Evolutionary conservation across 2,113 vertebrate genomes (phyloP).

Genomic region (Anarrhichthys ocellatus): DNA sequence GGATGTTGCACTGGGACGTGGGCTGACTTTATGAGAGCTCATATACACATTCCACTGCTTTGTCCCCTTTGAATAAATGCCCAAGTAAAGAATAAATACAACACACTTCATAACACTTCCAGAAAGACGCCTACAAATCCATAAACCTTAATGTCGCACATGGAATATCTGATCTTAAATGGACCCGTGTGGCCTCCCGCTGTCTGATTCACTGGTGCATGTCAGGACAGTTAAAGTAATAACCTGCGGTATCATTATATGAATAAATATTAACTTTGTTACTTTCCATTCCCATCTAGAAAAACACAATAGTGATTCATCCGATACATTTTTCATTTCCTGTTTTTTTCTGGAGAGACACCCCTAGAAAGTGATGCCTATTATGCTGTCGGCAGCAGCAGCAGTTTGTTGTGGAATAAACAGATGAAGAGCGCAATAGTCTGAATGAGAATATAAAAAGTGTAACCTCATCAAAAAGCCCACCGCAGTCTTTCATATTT

Average conservation of each 20-base stretch:
- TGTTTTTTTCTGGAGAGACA: constrained; percentile 36
- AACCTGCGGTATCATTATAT: constrained; percentile 25
- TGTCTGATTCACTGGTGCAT: background rate
- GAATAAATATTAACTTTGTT: constrained; percentile 50
- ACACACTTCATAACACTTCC: constrained; percentile 40
- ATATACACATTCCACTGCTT: constrained; percentile 65
- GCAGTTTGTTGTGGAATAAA: constrained; percentile 50
- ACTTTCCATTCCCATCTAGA: constrained; percentile 35
- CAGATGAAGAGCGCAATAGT: constrained; percentile 38
- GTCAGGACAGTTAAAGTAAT: constrained; percentile 48
- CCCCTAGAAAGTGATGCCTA: constrained; percentile 31
- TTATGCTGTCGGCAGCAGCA: constrained; percentile 25
- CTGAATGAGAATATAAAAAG: constrained; percentile 35
- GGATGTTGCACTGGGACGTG: constrained; percentile 76
- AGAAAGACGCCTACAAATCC: constrained; percentile 46
- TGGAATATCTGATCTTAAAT: constrained; percentile 39
- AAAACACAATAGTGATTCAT: constrained; percentile 40
- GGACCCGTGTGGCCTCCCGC: constrained; percentile 29
- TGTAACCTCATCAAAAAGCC: constrained; percentile 17
- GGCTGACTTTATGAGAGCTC: constrained; percentile 77
- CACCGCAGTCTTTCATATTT: background rate
- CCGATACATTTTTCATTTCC: constrained; percentile 57
- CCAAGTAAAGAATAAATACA: constrained; percentile 61
- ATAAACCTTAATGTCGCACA: constrained; percentile 59
- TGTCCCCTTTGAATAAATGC: constrained; percentile 70